Conservation (phyloP, 2,888 invertebrate genomes). For the Stenichneumon culpator region DNA sequence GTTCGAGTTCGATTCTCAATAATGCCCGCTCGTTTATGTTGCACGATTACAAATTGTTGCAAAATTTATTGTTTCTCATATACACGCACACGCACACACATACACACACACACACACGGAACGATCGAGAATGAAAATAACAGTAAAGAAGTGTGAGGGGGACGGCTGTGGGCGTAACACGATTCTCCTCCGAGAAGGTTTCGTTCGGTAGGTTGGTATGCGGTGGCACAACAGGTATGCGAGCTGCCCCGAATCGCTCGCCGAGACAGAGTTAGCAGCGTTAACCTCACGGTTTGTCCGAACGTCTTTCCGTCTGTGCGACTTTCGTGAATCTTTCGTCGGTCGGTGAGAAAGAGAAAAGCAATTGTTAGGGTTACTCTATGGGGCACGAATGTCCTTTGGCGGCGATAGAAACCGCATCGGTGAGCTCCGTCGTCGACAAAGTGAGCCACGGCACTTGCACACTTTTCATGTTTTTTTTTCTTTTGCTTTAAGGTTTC, state of each 20-base stretch:
- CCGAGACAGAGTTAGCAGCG: not conserved
- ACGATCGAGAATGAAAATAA: not conserved
- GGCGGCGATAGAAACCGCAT: not conserved
- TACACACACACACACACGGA: not conserved
- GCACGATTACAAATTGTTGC: not conserved
- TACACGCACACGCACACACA: not conserved
- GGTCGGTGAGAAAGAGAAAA: not conserved
- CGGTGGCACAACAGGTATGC: constrained; percentile 16
- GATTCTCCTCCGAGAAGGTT: not conserved
- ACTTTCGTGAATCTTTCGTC: not conserved
- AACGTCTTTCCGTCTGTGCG: not conserved
- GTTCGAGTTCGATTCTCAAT: not conserved
- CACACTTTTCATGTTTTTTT: not conserved
- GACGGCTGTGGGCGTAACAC: constrained; percentile 2
- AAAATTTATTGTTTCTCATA: not conserved
- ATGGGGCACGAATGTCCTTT: not conserved
- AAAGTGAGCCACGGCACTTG: not conserved
- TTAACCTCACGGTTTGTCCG: not conserved
- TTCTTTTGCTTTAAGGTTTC: not conserved
- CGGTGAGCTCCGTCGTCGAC: not conserved
- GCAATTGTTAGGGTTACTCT: not conserved
- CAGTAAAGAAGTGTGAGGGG: not conserved
- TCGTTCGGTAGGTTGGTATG: not conserved
- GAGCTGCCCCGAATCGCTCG: constrained; percentile 35
- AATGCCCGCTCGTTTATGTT: not conserved